phyloP scores from a whole-genome alignment of 2,888 invertebrate genomes.

The Taphrorychus bicolor region DNA sequence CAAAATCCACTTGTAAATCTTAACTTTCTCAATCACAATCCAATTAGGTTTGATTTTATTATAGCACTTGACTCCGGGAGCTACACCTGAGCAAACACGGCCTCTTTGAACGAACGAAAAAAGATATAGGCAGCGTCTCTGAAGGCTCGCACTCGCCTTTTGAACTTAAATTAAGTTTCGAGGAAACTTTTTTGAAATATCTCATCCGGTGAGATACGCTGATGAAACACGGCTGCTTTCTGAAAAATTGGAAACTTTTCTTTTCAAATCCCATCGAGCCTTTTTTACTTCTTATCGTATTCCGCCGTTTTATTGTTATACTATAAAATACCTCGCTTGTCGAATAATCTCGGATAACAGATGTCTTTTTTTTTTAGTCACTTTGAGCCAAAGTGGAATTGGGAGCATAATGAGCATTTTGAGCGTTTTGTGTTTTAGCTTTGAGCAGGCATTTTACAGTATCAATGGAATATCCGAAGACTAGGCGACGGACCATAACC shows the following conservation, averaged over 20 bases:
- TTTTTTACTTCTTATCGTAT: not conserved
- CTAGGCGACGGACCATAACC: no score
- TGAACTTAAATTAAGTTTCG: constrained; percentile 2
- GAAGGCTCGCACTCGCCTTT: not conserved
- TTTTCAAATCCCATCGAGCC: constrained; percentile 5
- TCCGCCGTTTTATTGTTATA: not conserved
- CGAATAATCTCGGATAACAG: no score
- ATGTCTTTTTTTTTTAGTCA: no score
- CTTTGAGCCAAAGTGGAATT: no score
- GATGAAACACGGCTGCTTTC: not conserved
- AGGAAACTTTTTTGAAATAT: not conserved
- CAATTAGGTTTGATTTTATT: not conserved
- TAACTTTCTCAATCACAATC: not conserved
- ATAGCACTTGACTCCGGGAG: not conserved
- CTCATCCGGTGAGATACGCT: not conserved
- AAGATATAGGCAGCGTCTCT: not conserved
- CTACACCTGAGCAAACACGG: not conserved
- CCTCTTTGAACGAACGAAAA: not conserved
- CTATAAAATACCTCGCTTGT: not conserved
- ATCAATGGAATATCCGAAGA: no score
- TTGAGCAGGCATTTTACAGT: not conserved
- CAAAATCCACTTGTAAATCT: not conserved
- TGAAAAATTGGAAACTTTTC: constrained; percentile 1
- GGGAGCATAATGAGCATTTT: no score
- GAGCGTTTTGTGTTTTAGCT: no score